Evolutionary conservation across 2,888 invertebrate genomes (phyloP).

Genomic region (Ichneumoninae sp.): DNA sequence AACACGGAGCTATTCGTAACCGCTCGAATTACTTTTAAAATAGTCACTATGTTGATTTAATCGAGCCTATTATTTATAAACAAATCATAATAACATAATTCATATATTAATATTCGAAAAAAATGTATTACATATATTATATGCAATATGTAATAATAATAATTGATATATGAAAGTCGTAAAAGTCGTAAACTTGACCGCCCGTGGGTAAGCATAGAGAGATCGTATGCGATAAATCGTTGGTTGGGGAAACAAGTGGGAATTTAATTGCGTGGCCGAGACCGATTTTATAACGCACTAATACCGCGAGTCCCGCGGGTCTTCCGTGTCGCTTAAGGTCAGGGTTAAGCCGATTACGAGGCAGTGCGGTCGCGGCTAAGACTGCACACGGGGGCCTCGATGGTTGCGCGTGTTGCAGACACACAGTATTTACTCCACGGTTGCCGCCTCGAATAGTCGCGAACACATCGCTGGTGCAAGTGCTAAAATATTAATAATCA

Average conservation of each 20-base stretch:
- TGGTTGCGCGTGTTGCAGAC: constrained; percentile 1
- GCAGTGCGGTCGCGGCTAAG: constrained; percentile 57
- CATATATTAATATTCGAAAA: too few relatives aligned
- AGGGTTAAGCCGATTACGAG: constrained; percentile 79
- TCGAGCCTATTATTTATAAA: too few relatives aligned
- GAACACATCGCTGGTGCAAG: neutral
- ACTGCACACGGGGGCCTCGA: constrained; percentile 24
- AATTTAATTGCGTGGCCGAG: constrained; percentile 58
- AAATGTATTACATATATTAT: neutral
- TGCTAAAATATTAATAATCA: neutral
- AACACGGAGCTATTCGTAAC: neutral
- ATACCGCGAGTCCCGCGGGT: constrained; percentile 57
- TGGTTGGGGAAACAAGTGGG: constrained; percentile 25
- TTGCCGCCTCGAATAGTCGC: neutral
- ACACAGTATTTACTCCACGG: neutral
- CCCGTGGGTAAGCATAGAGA: neutral
- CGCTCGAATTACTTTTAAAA: too few relatives aligned
- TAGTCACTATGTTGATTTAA: too few relatives aligned
- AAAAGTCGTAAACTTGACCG: neutral
- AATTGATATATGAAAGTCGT: neutral
- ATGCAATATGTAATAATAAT: neutral
- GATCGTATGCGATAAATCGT: constrained; percentile 1
- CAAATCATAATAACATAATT: too few relatives aligned
- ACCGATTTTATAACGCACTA: constrained; percentile 47
- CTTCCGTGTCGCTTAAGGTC: constrained; percentile 76